Percentiles rank a stretch among this genome's conserved stretches.
Evolutionary conservation across 64 coral and sea anemone genomes (phyloP).

Genomic region (Cladopsammia gracilis): DNA sequence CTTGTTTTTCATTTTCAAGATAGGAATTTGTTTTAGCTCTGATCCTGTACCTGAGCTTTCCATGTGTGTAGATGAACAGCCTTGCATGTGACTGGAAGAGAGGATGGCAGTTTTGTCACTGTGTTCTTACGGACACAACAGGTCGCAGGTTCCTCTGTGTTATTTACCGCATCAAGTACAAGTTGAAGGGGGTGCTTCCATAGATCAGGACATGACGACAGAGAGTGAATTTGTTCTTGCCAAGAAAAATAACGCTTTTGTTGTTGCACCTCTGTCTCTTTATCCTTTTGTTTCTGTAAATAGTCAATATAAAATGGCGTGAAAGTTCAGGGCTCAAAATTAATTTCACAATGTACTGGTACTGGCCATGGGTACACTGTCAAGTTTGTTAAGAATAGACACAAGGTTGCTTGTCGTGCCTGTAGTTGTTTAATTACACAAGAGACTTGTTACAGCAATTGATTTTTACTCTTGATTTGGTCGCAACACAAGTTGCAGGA

Average conservation of each 20-base stretch:
- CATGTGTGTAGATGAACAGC: constrained; percentile 60
- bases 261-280: background rate
- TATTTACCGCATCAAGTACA: constrained; percentile 11
- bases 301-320: background rate
- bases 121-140: background rate
- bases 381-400: too few species aligned
- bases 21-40: background rate
- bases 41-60: constrained; percentile 28
- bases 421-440: too few species aligned
- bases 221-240: constrained; percentile 48
- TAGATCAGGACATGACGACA: constrained; percentile 24
- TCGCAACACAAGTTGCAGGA: too few species aligned
- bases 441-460: too few species aligned
- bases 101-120: constrained; percentile 25
- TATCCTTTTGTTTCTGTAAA: background rate
- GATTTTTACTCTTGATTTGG: too few species aligned
- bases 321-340: too few species aligned
- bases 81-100: constrained; percentile 60
- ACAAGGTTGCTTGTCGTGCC: too few species aligned
- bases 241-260: background rate
- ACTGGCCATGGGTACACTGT: too few species aligned
- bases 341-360: too few species aligned
- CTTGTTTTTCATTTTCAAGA: background rate
- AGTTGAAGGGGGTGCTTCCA: constrained; percentile 79
- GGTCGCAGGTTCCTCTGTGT: background rate